Conservation (phyloP, 64 coral and sea anemone species). For the Pocillopora damicornis region DNA sequence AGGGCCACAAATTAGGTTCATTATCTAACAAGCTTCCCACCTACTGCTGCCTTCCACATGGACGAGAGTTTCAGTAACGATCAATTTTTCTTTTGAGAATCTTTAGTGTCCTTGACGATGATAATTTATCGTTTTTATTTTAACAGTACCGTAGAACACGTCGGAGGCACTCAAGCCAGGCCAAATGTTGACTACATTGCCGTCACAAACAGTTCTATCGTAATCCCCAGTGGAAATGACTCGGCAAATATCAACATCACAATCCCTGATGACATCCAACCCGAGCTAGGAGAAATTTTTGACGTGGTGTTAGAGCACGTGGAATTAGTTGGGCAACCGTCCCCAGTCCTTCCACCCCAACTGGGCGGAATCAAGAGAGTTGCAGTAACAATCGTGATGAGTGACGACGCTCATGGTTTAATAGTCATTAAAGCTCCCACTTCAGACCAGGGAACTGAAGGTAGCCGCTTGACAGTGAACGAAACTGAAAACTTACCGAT, state of each 20-base stretch:
- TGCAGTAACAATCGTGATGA: conserved; percentile 75
- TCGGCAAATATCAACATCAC: conserved; percentile 54
- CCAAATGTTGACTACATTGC: conserved; percentile 75
- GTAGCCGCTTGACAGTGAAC: conserved; percentile 45
- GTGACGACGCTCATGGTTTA: conserved; percentile 82
- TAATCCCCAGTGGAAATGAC: conserved; percentile 54
- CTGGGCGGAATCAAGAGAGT: conserved; percentile 37
- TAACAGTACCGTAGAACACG: conserved; percentile 57
- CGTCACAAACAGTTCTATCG: conserved; percentile 48
- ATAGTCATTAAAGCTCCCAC: conserved; percentile 62
- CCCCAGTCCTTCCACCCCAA: conserved; percentile 42
- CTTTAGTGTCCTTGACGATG: too few relatives aligned
- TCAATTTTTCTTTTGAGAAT: too few relatives aligned
- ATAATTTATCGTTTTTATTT: background rate
- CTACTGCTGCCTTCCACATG: too few relatives aligned
- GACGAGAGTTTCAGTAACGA: too few relatives aligned
- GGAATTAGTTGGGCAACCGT: conserved; percentile 36
- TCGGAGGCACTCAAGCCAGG: conserved; percentile 29
- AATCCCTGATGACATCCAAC: conserved; percentile 62
- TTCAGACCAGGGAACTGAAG: conserved; percentile 57
- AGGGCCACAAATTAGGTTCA: too few relatives aligned
- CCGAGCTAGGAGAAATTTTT: conserved; percentile 78
- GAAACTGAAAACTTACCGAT: conserved; percentile 61
- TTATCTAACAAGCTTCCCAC: too few relatives aligned
- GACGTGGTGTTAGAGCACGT: conserved; percentile 66